Conservation (phyloP, 2,888 invertebrate species). For the Plusia festucae region DNA sequence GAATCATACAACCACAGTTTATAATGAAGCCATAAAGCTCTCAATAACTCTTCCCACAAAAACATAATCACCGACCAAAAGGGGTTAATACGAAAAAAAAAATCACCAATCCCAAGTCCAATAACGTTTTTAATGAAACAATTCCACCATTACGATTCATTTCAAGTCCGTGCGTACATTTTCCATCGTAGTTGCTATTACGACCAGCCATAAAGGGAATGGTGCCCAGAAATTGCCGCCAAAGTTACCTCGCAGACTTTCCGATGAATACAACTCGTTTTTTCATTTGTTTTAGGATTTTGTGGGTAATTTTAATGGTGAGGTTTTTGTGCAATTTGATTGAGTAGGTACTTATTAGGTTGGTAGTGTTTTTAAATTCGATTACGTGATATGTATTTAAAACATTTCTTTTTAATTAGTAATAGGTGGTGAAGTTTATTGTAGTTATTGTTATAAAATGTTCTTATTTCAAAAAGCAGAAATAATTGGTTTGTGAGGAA, state of each 20-base stretch:
- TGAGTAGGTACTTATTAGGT: background rate
- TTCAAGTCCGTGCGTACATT: conserved; percentile 63
- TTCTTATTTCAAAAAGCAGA: no score
- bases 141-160: conserved; percentile 70
- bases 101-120: conserved; percentile 46
- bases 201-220: conserved; percentile 77
- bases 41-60: conserved; percentile 30
- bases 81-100: conserved; percentile 40
- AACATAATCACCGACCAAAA: conserved; percentile 38
- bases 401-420: no score
- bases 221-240: conserved; percentile 70
- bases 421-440: no score
- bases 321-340: background rate
- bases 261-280: conserved; percentile 63
- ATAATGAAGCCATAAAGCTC: conserved; percentile 25
- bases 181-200: conserved; percentile 74
- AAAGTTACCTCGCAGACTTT: conserved; percentile 74
- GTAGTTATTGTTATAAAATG: no score
- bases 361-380: no score
- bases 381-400: no score
- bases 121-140: conserved; percentile 75
- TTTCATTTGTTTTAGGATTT: conserved; percentile 23
- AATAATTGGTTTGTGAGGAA: no score
- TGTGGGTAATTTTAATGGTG: conserved; percentile 19
- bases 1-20: conserved; percentile 5